Base-by-base conservation (phyloP, 2,113 vertebrate genomes). In the Eudyptes chrysolophus region DNA sequence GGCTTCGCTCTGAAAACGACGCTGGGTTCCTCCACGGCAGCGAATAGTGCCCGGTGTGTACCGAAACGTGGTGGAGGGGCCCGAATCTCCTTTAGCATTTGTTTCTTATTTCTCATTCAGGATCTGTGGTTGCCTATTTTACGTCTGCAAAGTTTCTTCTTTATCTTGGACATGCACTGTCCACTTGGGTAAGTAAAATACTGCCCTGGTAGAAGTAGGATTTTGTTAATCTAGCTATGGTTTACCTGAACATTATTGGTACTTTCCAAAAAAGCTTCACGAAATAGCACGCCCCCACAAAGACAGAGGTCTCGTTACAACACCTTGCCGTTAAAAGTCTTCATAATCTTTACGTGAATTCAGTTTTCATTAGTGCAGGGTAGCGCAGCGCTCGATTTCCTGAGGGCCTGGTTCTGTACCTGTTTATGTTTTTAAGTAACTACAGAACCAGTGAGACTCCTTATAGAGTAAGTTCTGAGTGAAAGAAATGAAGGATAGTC, bases 111-210 rank as follows among this genome's bases (percentile, higher is more conserved):
- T 97, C 78, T 85, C 92, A 13, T 97, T n/a, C 98, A 99, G 99
- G 98, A 65, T 98, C 99, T 51, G 38, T 98, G 75, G 58, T 80
- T 68, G 96, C 97, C 88, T 99, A 99, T 96, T 98, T 99, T 94
- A 99, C 98, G 11, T 99, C 99, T 11, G 98, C 99, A 14, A 99
- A 99, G 97, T 99, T 99, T 97, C 99, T 99, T 9, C 99, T 99
- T 92, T 99, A 99, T 95, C 98, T 99, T 90, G 98, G 99, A 3
- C 99, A 99, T 83, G 98, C 99, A 9, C 94, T 99, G 77, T 99
- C 99, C 52, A 99, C 99, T 58, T 99, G 99, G 99, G 99, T 99
- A 96, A 99, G 99, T 98, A 62, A 94, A 68, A 69, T 14, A 21
- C 0, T 13, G 65, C 7, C 48, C 19, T 62, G 16, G 10, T 44